Evolutionary conservation across 2,888 invertebrate genomes (phyloP).

Genomic region (Cantharis rustica): DNA sequence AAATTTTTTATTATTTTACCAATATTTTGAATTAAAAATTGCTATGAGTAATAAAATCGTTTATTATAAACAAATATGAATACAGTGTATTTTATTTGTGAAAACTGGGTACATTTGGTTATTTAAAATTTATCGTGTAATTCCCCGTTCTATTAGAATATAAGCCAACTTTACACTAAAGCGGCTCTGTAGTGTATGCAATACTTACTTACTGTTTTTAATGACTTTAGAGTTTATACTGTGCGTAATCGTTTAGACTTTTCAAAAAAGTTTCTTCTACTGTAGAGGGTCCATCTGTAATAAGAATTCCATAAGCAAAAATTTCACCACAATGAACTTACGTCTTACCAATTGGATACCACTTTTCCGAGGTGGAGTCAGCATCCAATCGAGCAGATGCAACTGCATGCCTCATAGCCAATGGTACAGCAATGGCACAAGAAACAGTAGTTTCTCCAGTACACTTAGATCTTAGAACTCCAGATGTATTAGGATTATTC

Average conservation of each 20-base stretch:
- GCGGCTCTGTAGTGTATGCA: too few species aligned
- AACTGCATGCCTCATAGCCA: neutral
- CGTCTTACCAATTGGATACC: neutral
- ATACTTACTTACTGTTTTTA: too few species aligned
- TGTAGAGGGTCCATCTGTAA: neutral
- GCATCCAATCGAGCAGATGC: neutral
- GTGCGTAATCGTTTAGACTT: neutral
- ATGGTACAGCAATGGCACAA: neutral
- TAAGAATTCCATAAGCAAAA: neutral
- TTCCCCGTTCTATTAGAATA: too few species aligned
- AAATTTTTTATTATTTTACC: too few species aligned
- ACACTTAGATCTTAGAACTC: neutral
- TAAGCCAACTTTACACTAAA: too few species aligned
- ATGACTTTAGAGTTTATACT: constrained; percentile 3
- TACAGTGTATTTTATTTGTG: too few species aligned
- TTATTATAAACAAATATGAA: too few species aligned
- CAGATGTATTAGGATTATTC: neutral
- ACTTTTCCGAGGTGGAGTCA: neutral
- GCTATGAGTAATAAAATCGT: too few species aligned
- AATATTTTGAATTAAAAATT: too few species aligned
- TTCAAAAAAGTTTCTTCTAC: neutral
- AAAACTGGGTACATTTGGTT: too few species aligned
- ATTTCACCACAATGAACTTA: neutral
- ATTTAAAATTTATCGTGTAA: too few species aligned
- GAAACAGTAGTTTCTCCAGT: neutral